Percentiles rank a stretch among this genome's conserved stretches.
Conservation (phyloP, 2,113 vertebrate genomes). For the Spheniscus mendiculus region DNA sequence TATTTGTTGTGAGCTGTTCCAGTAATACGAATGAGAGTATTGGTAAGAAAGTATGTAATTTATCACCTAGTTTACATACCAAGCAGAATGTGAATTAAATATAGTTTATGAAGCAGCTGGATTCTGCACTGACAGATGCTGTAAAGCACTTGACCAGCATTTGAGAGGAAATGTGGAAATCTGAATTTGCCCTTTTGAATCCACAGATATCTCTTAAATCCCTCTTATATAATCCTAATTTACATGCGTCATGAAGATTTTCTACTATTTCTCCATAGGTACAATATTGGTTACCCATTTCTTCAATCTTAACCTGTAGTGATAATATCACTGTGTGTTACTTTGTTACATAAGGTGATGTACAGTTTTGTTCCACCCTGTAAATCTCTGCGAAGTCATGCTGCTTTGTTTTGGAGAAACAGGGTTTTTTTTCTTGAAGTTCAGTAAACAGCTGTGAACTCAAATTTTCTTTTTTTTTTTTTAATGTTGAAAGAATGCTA, state of each 20-base stretch:
- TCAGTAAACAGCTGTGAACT: neutral
- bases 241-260: neutral
- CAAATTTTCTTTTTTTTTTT: neutral
- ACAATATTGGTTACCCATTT: neutral
- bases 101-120: neutral
- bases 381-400: neutral
- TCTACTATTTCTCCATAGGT: neutral
- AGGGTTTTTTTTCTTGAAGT: neutral
- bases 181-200: neutral
- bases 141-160: neutral
- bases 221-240: neutral
- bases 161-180: neutral
- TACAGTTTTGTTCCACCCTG: neutral
- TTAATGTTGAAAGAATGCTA: conserved; percentile 86
- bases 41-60: neutral
- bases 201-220: neutral
- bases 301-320: neutral
- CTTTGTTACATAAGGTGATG: neutral
- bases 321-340: neutral
- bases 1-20: neutral
- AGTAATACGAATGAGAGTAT: neutral
- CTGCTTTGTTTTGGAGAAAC: neutral
- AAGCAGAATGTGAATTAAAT: neutral
- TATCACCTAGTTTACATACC: neutral
- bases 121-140: neutral